Evolutionary conservation across 2,113 vertebrate genomes (phyloP).

Genomic region (Gallinago jamesoni): DNA sequence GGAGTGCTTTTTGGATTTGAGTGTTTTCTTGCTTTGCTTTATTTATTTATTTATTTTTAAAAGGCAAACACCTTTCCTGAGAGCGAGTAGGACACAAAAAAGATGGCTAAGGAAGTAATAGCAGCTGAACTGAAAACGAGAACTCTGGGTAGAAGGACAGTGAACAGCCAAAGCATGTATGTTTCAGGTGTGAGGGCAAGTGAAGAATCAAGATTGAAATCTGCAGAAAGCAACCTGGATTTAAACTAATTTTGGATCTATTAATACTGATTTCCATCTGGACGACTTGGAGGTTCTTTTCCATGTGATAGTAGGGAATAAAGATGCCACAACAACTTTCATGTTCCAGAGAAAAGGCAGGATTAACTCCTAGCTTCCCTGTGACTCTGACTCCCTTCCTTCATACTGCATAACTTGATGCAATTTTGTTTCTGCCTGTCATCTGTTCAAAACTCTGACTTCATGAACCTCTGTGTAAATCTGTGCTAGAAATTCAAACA

Average conservation of each 20-base stretch:
- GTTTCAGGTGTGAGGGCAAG: neutral
- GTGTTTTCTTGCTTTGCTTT: neutral
- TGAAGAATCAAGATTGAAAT: neutral
- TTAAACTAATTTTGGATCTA: neutral
- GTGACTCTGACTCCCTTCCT: neutral
- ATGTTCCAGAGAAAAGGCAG: neutral
- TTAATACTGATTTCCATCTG: slow-evolving; percentile 2
- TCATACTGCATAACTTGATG: neutral
- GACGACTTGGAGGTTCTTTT: neutral
- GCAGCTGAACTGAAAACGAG: neutral
- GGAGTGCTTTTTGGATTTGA: neutral
- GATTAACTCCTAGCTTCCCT: slow-evolving; percentile 1
- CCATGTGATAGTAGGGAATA: neutral
- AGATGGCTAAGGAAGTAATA: neutral
- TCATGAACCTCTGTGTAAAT: neutral
- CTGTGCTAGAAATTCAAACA: neutral
- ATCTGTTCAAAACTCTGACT: neutral
- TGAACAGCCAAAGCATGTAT: neutral
- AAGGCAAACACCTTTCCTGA: fast-evolving
- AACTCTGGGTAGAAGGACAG: neutral
- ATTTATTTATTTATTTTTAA: neutral
- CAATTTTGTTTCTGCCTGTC: neutral
- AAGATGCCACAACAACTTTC: slow-evolving; percentile 5
- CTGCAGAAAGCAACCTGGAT: neutral
- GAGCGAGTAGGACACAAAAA: neutral